Conservation (phyloP, 2,113 vertebrate genomes). For the Labrus mixtus region DNA sequence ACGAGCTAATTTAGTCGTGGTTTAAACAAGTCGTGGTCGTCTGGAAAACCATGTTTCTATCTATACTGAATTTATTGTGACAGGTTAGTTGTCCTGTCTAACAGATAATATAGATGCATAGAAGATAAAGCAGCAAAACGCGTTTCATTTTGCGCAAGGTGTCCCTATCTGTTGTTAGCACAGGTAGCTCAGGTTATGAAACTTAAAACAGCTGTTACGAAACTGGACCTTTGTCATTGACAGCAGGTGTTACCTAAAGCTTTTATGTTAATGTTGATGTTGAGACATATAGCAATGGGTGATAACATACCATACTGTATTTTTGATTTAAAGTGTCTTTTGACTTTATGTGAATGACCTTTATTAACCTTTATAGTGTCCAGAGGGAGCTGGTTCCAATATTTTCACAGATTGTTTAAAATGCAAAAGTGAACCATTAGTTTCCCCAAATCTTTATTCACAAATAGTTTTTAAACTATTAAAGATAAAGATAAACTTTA, state of each 20-base stretch:
- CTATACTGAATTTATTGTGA: not conserved
- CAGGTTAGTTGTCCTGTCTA: not conserved
- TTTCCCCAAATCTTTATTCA: too few species aligned
- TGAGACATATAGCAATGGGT: too few species aligned
- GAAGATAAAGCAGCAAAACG: not conserved
- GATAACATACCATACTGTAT: too few species aligned
- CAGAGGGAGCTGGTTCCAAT: constrained; percentile 41
- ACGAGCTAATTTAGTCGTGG: not conserved
- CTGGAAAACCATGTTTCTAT: not conserved
- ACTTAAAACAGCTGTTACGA: constrained; percentile 36
- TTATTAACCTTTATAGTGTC: not conserved
- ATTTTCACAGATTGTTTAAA: too few species aligned
- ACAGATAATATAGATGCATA: too few species aligned
- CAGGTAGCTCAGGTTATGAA: constrained; percentile 52
- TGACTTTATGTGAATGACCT: constrained; percentile 42
- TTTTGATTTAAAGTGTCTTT: not conserved
- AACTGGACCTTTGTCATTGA: constrained; percentile 4
- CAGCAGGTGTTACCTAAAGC: not conserved
- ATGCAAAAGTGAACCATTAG: too few species aligned
- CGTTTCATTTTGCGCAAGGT: too few species aligned
- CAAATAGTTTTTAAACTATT: too few species aligned
- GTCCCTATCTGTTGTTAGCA: constrained; percentile 43
- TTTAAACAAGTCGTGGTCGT: not conserved
- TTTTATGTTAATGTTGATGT: not conserved
- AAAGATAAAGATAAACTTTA: too few species aligned